Evolutionary conservation across 2,113 vertebrate species (phyloP), one percentile per base, ranked within the genome.

Genomic region (Nerophis lumbriciformis): DNA sequence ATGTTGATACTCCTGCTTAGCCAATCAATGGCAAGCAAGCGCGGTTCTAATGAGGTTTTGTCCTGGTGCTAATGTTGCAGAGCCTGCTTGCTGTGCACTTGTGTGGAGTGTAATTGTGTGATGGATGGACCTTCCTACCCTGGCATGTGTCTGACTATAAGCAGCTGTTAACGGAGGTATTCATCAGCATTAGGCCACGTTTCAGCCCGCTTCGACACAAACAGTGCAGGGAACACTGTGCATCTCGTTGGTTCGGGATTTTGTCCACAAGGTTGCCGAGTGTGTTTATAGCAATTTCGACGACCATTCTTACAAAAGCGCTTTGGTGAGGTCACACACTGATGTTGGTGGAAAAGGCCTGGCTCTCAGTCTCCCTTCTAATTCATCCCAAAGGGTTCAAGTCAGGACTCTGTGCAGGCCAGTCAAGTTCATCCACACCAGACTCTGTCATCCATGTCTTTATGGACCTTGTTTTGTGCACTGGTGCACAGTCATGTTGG

Each of bases 31-130:
- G 71, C 58, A 76, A 28, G 28, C 28, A 3, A 68, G 69, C 75
- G 78, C 52, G 80, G 81, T 79, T 51, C 79, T 88, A 85, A 89
- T 88, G 84, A 84, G 72, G 73, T 83, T 83, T 76, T 57, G 65
- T 49, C 71, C 68, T 63, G 67, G 70, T 68, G 76, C 68, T 87
- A 80, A 85, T 71, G 74, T 76, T 72, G 72, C 48, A 52, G 61
- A 60, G 71, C 48, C 16, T 65, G 52, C 48, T 48, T n/a, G 48
- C 47, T 65, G 14, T 65, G 54, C 51, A 37, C 16, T 45, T 49
- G 38, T 57, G 64, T 57, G 50, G 71, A 21, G 50, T 71, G 63
- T 77, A 78, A 85, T 73, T 71, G 62, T 48, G 63, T 87, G 79
- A 89, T 83, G 61, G 78, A 85, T 83, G 63, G 59, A 47, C 50